Base-by-base conservation (phyloP, 2,888 invertebrate species). In the Lysandra bellargus region DNA sequence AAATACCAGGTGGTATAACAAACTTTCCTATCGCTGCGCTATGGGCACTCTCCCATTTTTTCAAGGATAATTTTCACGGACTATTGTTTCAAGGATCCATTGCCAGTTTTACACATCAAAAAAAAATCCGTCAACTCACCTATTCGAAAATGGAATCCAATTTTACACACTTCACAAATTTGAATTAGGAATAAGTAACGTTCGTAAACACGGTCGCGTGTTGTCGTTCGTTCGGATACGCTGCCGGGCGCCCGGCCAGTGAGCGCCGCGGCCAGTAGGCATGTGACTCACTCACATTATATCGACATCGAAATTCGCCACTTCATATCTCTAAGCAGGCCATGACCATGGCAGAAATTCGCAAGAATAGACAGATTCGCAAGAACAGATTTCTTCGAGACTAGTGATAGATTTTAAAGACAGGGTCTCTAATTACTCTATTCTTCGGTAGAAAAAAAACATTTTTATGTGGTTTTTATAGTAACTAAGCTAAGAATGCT, bases 181-280 rank as follows among this genome's bases (percentile, higher is more conserved):
- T 81, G 83, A 83, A 81, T 80, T 81, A 79, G 84, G 85, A 82
- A 40, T 81, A 78, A 86, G 86, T 87, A 86, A 86, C 86, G 86
- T 88, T 90, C 89, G 90, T 89, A 90, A 90, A 92, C 91, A 90
- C 92, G 89, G 87, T 88, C 89, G 91, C 90, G 90, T 88, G 87
- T 83, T 88, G 88, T 93, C 94, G 93, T 93, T 94, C 94, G 94
- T 93, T 94, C 94, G 93, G 87, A 88, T 87, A 87, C 88, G 91
- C 91, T 90, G 93, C 91, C 91, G 91, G 90, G 90, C 92, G 92
- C 91, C 89, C 90, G 93, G 90, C 88, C 93, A 89, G 91, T 90
- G 86, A 88, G 82, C 80, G 82, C 80, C 83, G 83, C 83, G 84
- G 81, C 79, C 60, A 6, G 80, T 88, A 91, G 89, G 86, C 89